Evolutionary conservation across 2,888 invertebrate genomes (phyloP).

Genomic region (Drosophila austrosaltans): DNA sequence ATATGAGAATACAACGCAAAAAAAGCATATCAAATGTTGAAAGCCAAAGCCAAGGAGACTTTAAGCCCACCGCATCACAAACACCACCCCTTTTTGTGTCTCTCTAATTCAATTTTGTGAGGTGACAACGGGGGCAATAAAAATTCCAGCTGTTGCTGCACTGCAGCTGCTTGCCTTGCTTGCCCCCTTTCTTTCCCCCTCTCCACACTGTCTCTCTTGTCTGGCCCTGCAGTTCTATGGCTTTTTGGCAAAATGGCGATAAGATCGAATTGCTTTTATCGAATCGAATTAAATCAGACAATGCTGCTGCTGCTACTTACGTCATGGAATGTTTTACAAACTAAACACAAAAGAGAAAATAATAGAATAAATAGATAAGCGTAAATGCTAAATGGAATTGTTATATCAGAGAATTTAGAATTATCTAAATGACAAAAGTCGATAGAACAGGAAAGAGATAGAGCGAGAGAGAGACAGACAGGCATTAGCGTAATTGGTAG

Average conservation of each 20-base stretch:
- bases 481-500: not conserved
- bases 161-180: conserved; percentile 27
- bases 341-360: conserved; percentile 6
- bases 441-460: not conserved
- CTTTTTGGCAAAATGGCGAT: conserved; percentile 40
- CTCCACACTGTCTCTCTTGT: not conserved
- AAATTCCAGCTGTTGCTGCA: conserved; percentile 34
- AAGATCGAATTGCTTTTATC: conserved; percentile 52
- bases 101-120: conserved; percentile 36
- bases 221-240: conserved; percentile 44
- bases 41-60: conserved; percentile 36
- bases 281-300: conserved; percentile 23
- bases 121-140: conserved; percentile 32
- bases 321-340: conserved; percentile 60
- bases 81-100: conserved; percentile 30
- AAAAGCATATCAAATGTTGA: conserved; percentile 17
- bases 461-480: too few species aligned
- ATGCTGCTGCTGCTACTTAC: conserved; percentile 25
- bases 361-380: conserved; percentile 4
- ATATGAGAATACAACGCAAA: conserved; percentile 2
- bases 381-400: not conserved
- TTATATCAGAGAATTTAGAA: not conserved
- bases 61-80: too few species aligned
- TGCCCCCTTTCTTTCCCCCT: not conserved
- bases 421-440: conserved; percentile 5